phyloP scores from a whole-genome alignment of 1,140 invertebrate genomes.

The Oreohelix idahoensis region DNA sequence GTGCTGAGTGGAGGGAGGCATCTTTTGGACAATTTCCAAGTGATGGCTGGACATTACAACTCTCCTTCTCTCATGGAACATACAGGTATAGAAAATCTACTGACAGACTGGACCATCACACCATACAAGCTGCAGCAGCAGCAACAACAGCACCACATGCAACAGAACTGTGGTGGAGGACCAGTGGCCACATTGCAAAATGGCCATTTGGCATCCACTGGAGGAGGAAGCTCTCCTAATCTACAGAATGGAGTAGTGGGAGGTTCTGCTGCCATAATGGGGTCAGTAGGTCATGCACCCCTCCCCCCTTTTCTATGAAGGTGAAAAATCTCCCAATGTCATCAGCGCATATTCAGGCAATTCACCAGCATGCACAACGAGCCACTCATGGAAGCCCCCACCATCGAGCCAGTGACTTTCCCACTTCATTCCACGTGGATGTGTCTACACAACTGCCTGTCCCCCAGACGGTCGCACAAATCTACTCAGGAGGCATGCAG shows the following conservation, averaged over 20 bases:
- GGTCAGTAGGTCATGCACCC: slow-evolving; percentile 50
- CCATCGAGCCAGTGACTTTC: slow-evolving; percentile 44
- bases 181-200: slow-evolving; percentile 45
- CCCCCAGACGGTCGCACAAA: slow-evolving; percentile 50
- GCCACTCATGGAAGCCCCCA: slow-evolving; percentile 48
- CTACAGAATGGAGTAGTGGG: neutral
- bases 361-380: slow-evolving; percentile 76
- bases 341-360: slow-evolving; percentile 93
- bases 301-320: too few relatives aligned
- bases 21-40: slow-evolving; percentile 39
- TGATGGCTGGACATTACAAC: slow-evolving; percentile 43
- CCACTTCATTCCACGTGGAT: slow-evolving; percentile 46
- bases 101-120: slow-evolving; percentile 30
- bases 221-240: slow-evolving; percentile 3
- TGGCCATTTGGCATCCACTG: slow-evolving; percentile 31
- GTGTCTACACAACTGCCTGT: slow-evolving; percentile 43
- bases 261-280: slow-evolving; percentile 37
- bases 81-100: neutral
- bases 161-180: slow-evolving; percentile 39
- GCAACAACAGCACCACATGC: slow-evolving; percentile 40
- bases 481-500: slow-evolving; percentile 71
- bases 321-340: slow-evolving; percentile 83
- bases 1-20: slow-evolving; percentile 4
- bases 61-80: slow-evolving; percentile 31
- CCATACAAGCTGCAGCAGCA: slow-evolving; percentile 45